Base-by-base conservation (phyloP, 1,140 invertebrate species). In the Bombus picipes region DNA sequence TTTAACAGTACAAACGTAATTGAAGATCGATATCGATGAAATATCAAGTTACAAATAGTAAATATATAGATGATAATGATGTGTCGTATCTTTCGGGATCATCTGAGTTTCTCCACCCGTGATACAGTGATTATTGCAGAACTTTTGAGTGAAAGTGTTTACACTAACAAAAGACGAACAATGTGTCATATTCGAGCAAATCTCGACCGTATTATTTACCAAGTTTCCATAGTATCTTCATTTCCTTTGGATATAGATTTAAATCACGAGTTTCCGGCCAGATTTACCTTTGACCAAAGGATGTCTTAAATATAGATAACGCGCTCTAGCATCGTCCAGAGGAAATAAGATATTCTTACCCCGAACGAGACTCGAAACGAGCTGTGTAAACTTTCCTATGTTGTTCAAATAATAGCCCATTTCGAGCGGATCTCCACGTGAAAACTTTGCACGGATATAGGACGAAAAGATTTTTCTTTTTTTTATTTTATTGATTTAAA, bases 301-400 rank as follows among this genome's bases (percentile, higher is more conserved):
- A 25, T 28, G 75, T 5, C 8, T 78, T 4, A 68, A 78, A 79
- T 84, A 79, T 47, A 32, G 62, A 83, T 76, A 83, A 76, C 41
- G n/a, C 9, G 15, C 4, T 4, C 1, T 6, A 43, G 41, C 10
- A 62, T 28, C 15, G 3, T 6, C 25, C 10, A 32, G 0, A 57
- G 43, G 28, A 34, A 43, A 43, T 12, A 75, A n/a, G 37, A 75
- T 39, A 39, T 57, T 22, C 41, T 53, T 18, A 8, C 0, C 81
- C 15, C 25, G 22, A n/a, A 53, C 32, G 8, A 37, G 66, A 18
- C 32, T 3, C 71, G 81, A 37, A 3, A 32, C 1, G 18, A 32
- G 37, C 32, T 47, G 59, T 5, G 37, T 8, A 62, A 47, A 62
- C 41, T 2, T n/a, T 0, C 1, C 12, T 65, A 59, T 12, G 13